Evolutionary conservation across 2,113 vertebrate species (phyloP).

Genomic region (Scatophagus argus): DNA sequence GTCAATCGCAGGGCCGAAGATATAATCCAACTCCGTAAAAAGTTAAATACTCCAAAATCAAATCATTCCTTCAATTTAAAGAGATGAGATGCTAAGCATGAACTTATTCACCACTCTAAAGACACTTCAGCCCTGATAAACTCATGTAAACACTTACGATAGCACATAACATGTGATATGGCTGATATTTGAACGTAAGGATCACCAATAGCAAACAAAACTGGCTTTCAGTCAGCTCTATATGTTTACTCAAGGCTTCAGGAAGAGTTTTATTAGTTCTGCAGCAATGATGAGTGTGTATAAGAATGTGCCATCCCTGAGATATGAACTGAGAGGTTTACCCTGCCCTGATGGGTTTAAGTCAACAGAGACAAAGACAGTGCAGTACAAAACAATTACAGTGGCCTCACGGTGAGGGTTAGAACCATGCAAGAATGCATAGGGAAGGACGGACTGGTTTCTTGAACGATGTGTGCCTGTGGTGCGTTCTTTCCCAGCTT

Average conservation of each 20-base stretch:
- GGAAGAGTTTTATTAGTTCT: slow-evolving; percentile 23
- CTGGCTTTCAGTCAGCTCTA: too few relatives aligned
- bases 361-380: slow-evolving; percentile 26
- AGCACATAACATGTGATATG: not conserved
- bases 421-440: slow-evolving; percentile 32
- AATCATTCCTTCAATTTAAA: not conserved
- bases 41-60: not conserved
- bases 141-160: not conserved
- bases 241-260: slow-evolving; percentile 7
- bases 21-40: not conserved
- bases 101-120: not conserved
- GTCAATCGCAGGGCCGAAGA: too few relatives aligned
- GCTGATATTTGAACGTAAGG: not conserved
- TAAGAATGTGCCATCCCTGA: slow-evolving; percentile 32
- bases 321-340: slow-evolving; percentile 33
- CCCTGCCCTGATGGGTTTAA: slow-evolving; percentile 27
- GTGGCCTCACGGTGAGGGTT: slow-evolving; percentile 27
- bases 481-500: slow-evolving; percentile 55
- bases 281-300: slow-evolving; percentile 21
- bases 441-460: slow-evolving; percentile 58
- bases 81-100: not conserved
- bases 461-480: slow-evolving; percentile 62
- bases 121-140: not conserved
- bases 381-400: not conserved
- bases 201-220: not conserved